Evolutionary conservation across 2,888 invertebrate species (phyloP).

Genomic region (Nomada flava): DNA sequence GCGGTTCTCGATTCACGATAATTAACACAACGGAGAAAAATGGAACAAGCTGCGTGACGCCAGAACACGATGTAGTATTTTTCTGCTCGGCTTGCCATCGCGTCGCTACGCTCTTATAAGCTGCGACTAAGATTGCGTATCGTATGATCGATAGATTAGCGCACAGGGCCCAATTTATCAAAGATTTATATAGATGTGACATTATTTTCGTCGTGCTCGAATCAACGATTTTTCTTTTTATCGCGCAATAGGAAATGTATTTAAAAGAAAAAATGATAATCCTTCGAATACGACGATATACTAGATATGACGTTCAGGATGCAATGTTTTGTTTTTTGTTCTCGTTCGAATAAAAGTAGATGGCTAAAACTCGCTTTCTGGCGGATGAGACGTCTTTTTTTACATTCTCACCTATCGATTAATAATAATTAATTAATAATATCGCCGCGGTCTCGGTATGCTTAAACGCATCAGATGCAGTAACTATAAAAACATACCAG

Average conservation of each 20-base stretch:
- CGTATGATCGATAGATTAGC: conserved; percentile 37
- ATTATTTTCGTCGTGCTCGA: conserved; percentile 27
- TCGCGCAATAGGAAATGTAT: conserved; percentile 11
- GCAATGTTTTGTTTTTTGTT: too few species aligned
- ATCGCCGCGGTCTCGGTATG: not conserved
- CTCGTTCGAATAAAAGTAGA: too few species aligned
- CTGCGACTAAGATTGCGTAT: conserved; percentile 31
- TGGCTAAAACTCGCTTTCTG: too few species aligned
- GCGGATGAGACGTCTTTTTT: too few species aligned
- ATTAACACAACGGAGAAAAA: conserved; percentile 11
- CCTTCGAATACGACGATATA: too few species aligned
- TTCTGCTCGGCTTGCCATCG: not conserved
- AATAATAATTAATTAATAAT: not conserved
- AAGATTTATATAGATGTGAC: not conserved
- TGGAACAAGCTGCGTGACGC: conserved; percentile 2
- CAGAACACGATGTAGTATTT: not conserved
- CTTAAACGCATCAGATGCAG: not conserved
- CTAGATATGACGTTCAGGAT: too few species aligned
- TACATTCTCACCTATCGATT: not conserved
- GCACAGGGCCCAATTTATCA: conserved; percentile 31
- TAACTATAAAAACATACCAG: conserved; percentile 13
- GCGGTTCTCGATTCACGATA: not conserved
- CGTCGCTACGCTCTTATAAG: not conserved
- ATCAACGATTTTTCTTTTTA: not conserved
- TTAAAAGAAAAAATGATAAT: too few species aligned